Base-by-base conservation (phyloP, 2,888 invertebrate species). In the Epinotia brunnichana region DNA sequence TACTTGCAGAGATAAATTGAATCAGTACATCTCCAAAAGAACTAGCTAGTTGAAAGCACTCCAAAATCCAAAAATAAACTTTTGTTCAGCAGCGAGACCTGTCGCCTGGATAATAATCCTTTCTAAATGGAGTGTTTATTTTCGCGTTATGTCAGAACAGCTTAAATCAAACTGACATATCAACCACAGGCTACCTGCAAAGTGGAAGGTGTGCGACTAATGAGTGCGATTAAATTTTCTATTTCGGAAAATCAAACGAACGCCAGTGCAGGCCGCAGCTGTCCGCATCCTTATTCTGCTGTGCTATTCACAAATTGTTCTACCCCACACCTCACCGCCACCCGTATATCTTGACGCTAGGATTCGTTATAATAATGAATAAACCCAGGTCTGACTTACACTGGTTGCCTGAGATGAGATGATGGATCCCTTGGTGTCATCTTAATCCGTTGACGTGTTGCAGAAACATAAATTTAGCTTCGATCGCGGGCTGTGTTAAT, bases 391-490 rank as follows among this genome's bases (percentile, higher is more conserved):
- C 48, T 48, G 48, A n/a, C 48, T 48, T 48, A 48, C 5, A n/a
- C 48, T n/a, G 48, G 48, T 48, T 48, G 3, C 48, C n/a, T n/a
- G 48, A 48, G 15, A 15, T 44, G n/a, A 15, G 4, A 4, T 44
- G 15, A 15, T 5, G 15, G 15, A 44, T 15, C 15, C 15, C n/a
- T 15, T 44, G n/a, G 77, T 84, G 87, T 85, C 86, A 82, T 79
- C 75, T 77, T 89, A 89, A 90, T 88, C 90, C 84, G 83, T 81
- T 85, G 91, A 87, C 88, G 84, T 81, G 83, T 78, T 83, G 86
- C 87, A 88, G 82, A 85, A 86, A 88, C 89, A 90, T 92, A 92
- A 90, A 91, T 92, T 91, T 90, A 88, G 88, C 89, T 90, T 87
- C 90, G 89, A 91, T 91, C 89, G 89, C 83, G 84, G 85, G 85